These are phyloP conservation scores for Actinia tenebrosa DNA, from an alignment of 64 coral and sea anemone genomes.

Conservation along the genomic window DNA sequence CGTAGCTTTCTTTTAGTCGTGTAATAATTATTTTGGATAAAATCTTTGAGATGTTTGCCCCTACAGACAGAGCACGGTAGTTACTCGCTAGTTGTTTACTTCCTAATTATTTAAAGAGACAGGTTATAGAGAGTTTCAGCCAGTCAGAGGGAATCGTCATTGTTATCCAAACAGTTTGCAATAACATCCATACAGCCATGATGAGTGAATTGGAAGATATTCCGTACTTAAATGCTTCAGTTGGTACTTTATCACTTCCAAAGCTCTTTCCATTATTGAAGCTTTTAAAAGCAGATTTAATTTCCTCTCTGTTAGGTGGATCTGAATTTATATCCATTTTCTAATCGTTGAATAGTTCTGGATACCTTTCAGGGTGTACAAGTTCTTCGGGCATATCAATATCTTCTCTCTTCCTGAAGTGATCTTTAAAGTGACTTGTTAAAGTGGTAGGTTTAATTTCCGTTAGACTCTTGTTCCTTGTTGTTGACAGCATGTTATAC, in stretches of 20 bases:
- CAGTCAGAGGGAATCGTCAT: constrained; percentile 15
- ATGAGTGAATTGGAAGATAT: background rate
- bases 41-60: background rate
- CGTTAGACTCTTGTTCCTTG: background rate
- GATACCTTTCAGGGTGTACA: constrained; percentile 6
- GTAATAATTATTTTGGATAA: constrained; percentile 4
- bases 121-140: constrained; percentile 18
- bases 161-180: background rate
- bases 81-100: constrained; percentile 15
- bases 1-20: constrained; percentile 15
- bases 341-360: background rate
- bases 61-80: constrained; percentile 15
- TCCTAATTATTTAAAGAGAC: background rate
- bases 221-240: constrained; percentile 19
- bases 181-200: background rate
- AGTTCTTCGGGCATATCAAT: constrained; percentile 14
- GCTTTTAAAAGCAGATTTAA: background rate
- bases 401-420: constrained; percentile 9
- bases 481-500: background rate
- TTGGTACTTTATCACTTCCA: constrained; percentile 21
- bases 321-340: constrained; percentile 17
- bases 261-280: background rate
- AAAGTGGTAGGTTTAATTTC: constrained; percentile 5
- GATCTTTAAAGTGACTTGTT: constrained; percentile 12
- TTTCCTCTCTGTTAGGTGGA: constrained; percentile 16